phyloP scores from a whole-genome alignment of 2,113 vertebrate genomes.

The Mastomys coucha region DNA sequence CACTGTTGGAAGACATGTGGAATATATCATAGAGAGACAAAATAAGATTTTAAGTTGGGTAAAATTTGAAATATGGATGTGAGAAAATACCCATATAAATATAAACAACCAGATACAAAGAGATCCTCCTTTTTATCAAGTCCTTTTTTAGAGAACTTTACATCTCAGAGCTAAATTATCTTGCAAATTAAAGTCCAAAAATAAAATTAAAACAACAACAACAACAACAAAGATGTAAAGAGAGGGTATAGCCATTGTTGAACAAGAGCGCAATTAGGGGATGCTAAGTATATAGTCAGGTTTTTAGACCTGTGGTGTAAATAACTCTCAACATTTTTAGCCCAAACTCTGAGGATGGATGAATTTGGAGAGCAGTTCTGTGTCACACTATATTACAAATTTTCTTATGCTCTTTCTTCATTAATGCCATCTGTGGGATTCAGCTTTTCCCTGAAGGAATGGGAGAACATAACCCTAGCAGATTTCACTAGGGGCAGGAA shows the following conservation, averaged over 20 bases:
- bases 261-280: background rate
- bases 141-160: slow-evolving; percentile 7
- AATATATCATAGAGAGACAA: background rate
- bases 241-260: background rate
- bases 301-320: background rate
- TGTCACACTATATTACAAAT: background rate
- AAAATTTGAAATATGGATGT: background rate
- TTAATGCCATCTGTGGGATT: background rate
- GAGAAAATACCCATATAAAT: background rate
- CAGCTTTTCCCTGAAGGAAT: background rate
- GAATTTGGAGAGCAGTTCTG: background rate
- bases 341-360: background rate
- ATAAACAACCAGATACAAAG: background rate
- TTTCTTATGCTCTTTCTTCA: background rate
- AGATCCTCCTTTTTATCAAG: slow-evolving; percentile 23
- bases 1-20: background rate
- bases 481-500: background rate
- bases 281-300: background rate
- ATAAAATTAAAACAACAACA: slow-evolving; percentile 3
- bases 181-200: slow-evolving; percentile 52
- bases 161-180: background rate
- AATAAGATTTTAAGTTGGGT: background rate
- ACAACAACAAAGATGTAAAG: background rate
- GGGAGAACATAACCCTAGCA: background rate
- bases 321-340: background rate